Conservation (phyloP, 2,888 invertebrate genomes). For the Galeruca laticollis region DNA sequence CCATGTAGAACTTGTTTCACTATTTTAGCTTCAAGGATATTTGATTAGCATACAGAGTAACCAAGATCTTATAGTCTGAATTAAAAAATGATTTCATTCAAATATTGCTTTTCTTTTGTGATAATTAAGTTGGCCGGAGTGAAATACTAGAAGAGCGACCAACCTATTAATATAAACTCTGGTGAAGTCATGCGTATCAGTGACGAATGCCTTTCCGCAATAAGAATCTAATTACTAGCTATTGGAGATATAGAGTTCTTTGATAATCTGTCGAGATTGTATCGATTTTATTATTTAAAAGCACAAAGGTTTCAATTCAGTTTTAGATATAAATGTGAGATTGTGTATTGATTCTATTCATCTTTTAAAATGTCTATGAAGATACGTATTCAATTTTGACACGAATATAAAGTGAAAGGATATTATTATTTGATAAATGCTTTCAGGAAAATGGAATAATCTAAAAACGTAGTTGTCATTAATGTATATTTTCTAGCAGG, state of each 20-base stretch:
- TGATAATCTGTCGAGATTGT: slow-evolving; percentile 29
- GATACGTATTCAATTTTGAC: neutral
- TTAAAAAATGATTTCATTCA: too few relatives aligned
- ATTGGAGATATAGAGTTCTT: slow-evolving; percentile 27
- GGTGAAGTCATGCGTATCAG: slow-evolving; percentile 34
- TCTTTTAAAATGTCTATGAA: neutral
- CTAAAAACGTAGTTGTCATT: too few relatives aligned
- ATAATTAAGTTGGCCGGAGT: neutral
- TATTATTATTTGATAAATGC: neutral
- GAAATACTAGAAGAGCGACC: neutral
- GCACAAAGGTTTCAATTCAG: slow-evolving; percentile 28
- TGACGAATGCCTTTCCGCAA: slow-evolving; percentile 35
- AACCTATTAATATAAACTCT: slow-evolving; percentile 10
- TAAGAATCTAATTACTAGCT: slow-evolving; percentile 31
- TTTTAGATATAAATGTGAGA: slow-evolving; percentile 32
- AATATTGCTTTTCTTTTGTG: too few relatives aligned
- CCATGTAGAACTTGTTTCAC: too few relatives aligned
- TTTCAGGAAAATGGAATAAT: too few relatives aligned
- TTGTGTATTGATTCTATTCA: slow-evolving; percentile 15
- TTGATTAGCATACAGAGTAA: too few relatives aligned
- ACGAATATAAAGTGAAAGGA: neutral
- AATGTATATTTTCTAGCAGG: too few relatives aligned
- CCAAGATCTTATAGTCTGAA: too few relatives aligned
- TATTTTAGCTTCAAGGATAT: too few relatives aligned
- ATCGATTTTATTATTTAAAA: slow-evolving; percentile 33